Percentiles rank a stretch among this genome's conserved stretches.
phyloP scores from a whole-genome alignment of 2,888 invertebrate species.

The Tetramorium bicarinatum region DNA sequence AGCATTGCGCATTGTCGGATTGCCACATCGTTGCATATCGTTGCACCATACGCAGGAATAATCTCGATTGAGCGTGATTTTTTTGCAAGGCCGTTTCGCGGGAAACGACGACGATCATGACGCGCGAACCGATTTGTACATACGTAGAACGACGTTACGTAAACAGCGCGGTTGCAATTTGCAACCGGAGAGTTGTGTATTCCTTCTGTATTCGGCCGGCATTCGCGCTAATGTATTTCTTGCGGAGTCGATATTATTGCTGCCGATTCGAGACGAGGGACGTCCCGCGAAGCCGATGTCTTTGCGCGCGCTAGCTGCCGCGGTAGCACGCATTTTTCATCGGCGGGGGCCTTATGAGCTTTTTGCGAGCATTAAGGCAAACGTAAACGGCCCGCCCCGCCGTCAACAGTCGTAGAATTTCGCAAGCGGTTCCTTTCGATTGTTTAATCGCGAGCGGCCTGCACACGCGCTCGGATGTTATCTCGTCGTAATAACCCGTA shows the following conservation, averaged over 20 bases:
- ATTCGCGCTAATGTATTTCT: conserved; percentile 62
- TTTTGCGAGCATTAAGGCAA: conserved; percentile 64
- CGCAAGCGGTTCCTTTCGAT: conserved; percentile 45
- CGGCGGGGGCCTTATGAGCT: conserved; percentile 52
- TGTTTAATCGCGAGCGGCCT: conserved; percentile 43
- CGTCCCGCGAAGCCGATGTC: conserved; percentile 38
- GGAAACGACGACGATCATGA: conserved; percentile 15
- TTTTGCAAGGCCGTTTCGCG: conserved; percentile 23
- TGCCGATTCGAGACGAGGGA: conserved; percentile 39
- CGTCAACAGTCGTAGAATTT: conserved; percentile 44
- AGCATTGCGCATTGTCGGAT: conserved; percentile 22
- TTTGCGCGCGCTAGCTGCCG: conserved; percentile 42
- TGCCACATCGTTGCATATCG: conserved; percentile 25
- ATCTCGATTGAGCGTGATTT: conserved; percentile 11
- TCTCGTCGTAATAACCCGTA: conserved; percentile 27
- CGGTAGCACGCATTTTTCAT: conserved; percentile 51
- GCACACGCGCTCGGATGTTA: neutral
- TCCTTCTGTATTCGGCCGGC: conserved; percentile 21
- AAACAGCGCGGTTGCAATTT: conserved; percentile 42
- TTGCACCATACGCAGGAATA: conserved; percentile 12
- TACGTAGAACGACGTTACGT: conserved; percentile 57
- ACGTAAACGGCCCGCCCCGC: conserved; percentile 24
- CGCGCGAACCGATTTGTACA: conserved; percentile 33
- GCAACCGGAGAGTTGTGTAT: conserved; percentile 31
- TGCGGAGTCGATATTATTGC: conserved; percentile 46